Evolutionary conservation across 2,113 vertebrate species (phyloP).

Genomic region (Tachysurus fulvidraco): DNA sequence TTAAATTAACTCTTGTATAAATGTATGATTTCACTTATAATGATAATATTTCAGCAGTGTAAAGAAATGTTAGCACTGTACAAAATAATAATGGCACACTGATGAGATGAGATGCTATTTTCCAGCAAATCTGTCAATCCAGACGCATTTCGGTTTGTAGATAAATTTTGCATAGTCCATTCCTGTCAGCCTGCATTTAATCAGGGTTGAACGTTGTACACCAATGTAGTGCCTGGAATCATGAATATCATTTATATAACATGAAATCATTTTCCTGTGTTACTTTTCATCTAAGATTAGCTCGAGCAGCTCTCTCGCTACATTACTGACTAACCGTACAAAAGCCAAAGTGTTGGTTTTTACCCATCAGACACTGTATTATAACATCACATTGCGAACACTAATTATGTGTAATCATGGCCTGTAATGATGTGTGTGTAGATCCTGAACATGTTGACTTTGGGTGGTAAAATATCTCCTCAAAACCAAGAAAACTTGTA

Average conservation of each 20-base stretch:
- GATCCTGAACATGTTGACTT: not conserved
- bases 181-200: not conserved
- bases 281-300: not conserved
- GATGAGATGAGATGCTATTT: not conserved
- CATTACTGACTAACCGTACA: not conserved
- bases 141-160: not conserved
- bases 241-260: too few species aligned
- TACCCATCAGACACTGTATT: conserved; percentile 2
- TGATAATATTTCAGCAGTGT: not conserved
- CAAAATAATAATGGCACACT: not conserved
- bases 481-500: not conserved
- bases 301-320: not conserved
- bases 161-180: not conserved
- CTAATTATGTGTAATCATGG: conserved; percentile 19
- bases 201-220: not conserved
- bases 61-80: not conserved
- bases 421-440: not conserved
- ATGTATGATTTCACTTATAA: not conserved
- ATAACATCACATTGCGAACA: not conserved
- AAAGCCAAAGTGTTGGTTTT: not conserved
- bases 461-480: conserved; percentile 16
- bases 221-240: too few species aligned
- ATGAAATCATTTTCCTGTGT: not conserved
- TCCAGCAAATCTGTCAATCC: not conserved
- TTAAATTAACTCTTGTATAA: too few species aligned